Evolutionary conservation across 2,888 invertebrate species (phyloP).

Genomic region (Drepana falcataria): DNA sequence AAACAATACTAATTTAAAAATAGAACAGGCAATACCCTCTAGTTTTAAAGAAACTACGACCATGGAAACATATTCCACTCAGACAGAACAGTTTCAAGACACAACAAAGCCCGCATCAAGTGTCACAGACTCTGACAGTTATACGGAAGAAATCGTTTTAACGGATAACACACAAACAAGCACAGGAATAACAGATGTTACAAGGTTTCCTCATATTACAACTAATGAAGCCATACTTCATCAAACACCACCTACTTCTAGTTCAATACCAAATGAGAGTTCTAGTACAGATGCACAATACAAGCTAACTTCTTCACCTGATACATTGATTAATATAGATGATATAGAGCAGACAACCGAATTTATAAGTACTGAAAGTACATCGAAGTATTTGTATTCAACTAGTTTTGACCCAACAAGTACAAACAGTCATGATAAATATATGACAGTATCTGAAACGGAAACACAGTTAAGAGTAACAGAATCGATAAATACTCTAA

Average conservation of each 20-base stretch:
- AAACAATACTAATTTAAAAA: no score
- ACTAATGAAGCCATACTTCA: no score
- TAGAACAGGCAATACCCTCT: no score
- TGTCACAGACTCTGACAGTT: no score
- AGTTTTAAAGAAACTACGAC: no score
- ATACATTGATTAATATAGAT: neutral
- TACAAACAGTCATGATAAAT: neutral
- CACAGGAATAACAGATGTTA: neutral
- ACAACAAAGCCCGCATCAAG: no score
- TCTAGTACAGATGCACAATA: neutral
- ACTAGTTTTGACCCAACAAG: neutral
- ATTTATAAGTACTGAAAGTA: neutral
- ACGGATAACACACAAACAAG: no score
- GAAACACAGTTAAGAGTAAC: neutral
- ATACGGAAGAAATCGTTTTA: no score
- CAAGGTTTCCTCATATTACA: neutral
- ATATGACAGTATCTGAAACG: neutral
- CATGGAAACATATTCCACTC: no score
- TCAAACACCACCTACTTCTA: no score
- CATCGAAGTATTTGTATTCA: neutral
- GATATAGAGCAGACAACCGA: neutral
- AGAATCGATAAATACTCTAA: neutral
- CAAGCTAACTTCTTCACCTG: neutral
- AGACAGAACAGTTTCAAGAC: no score
- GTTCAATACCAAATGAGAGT: no score